Percentiles rank a stretch among this genome's conserved stretches.
Conservation (phyloP, 2,113 vertebrate species). For the Theropithecus gelada region DNA sequence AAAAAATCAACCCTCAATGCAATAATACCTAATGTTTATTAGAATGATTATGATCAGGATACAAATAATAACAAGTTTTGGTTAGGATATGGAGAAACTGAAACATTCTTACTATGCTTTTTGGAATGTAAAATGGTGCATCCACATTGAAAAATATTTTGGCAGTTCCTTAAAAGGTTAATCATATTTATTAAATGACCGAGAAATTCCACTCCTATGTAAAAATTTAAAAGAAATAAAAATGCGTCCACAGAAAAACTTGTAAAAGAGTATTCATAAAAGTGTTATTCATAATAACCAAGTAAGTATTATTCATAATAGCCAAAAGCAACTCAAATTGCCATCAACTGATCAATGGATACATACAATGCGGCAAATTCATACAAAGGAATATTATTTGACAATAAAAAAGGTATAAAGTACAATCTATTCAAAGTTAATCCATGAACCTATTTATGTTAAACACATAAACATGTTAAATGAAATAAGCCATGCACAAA, state of each 20-base stretch:
- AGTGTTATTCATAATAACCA: neutral
- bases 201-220: neutral
- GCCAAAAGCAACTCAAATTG: neutral
- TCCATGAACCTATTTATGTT: no score
- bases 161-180: no score
- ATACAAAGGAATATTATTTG: neutral
- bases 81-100: no score
- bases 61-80: no score
- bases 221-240: neutral
- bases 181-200: no score
- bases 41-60: no score
- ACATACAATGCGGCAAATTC: neutral
- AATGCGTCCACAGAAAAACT: neutral
- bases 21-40: no score
- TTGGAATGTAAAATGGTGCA: no score
- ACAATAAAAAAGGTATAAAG: neutral
- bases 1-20: no score
- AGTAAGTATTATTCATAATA: neutral
- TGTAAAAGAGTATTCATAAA: neutral
- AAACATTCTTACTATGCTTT: no score
- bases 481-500: neutral
- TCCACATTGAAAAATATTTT: no score
- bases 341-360: neutral
- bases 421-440: no score
- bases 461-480: neutral